Evolutionary conservation across 2,888 invertebrate genomes (phyloP).

Genomic region (Chloromyia formosa): DNA sequence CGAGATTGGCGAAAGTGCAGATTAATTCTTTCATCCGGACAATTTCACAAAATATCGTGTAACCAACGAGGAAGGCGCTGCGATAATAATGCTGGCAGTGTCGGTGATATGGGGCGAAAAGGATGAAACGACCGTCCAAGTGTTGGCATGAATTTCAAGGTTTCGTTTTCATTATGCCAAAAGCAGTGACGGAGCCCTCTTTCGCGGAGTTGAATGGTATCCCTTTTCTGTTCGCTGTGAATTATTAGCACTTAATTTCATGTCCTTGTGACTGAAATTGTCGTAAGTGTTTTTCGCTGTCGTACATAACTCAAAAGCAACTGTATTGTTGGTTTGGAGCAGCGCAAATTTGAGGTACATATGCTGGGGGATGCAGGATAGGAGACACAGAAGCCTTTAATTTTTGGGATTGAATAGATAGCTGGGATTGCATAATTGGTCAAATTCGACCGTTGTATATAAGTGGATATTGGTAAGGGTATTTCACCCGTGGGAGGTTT

Average conservation of each 20-base stretch:
- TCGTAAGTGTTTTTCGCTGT: conserved; percentile 2
- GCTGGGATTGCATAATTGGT: too few relatives aligned
- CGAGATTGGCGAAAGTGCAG: conserved; percentile 20
- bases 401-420: too few relatives aligned
- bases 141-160: conserved; percentile 20
- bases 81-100: not conserved
- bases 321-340: too few relatives aligned
- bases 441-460: too few relatives aligned
- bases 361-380: too few relatives aligned
- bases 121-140: not conserved
- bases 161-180: conserved; percentile 11
- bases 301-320: not conserved
- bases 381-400: too few relatives aligned
- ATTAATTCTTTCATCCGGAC: conserved; percentile 37
- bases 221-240: conserved; percentile 19
- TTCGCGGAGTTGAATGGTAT: not conserved
- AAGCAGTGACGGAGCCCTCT: not conserved
- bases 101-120: not conserved
- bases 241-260: conserved; percentile 38
- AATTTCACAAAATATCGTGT: conserved; percentile 28
- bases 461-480: too few relatives aligned
- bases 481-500: too few relatives aligned
- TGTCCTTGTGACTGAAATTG: conserved; percentile 14
- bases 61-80: not conserved
- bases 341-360: too few relatives aligned